Evolutionary conservation across 2,888 invertebrate genomes (phyloP).

Genomic region (Lacanobia wlatinum): DNA sequence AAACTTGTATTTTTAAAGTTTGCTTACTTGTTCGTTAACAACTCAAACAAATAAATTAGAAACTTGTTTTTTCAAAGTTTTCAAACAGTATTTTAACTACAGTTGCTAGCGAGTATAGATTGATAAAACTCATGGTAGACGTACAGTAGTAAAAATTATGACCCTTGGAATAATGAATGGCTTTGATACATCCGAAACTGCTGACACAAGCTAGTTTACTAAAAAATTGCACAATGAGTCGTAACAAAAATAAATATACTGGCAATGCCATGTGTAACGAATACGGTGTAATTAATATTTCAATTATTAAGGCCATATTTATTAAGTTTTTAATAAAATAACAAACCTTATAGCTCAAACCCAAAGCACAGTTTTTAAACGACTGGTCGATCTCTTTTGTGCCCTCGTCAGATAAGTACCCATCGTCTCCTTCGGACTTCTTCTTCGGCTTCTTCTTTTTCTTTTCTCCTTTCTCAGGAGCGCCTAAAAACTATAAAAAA

Average conservation of each 20-base stretch:
- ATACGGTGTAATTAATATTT: neutral
- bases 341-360: conserved; percentile 80
- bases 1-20: no score
- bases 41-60: no score
- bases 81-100: no score
- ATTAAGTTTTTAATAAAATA: neutral
- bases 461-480: conserved; percentile 83
- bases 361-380: conserved; percentile 80
- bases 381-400: conserved; percentile 78
- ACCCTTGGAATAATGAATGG: neutral
- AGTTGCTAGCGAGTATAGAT: no score
- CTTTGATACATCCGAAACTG: neutral
- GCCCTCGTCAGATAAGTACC: conserved; percentile 85
- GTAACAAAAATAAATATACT: neutral
- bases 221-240: neutral
- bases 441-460: conserved; percentile 83
- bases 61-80: no score
- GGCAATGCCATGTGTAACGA: neutral
- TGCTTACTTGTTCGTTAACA: no score
- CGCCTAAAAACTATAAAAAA: conserved; percentile 81
- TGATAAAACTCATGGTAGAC: no score
- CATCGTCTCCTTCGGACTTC: conserved; percentile 84
- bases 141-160: no score
- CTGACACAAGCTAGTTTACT: neutral
- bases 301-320: neutral